phyloP scores from a whole-genome alignment of 2,113 vertebrate species.

The Melanerpes aurifrons region DNA sequence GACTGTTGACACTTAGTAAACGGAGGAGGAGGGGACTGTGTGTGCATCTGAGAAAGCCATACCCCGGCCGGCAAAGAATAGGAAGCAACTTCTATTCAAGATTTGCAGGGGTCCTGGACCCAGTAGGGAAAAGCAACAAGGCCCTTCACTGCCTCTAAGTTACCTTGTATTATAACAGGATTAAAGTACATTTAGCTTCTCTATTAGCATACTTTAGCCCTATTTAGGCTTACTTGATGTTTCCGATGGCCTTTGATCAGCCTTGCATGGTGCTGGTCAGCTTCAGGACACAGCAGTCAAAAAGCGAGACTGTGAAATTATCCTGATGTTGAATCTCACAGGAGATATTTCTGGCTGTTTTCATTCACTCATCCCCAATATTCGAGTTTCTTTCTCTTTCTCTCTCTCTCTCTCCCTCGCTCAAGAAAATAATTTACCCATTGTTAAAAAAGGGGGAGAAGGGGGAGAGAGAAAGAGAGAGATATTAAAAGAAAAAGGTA shows the following conservation, averaged over 20 bases:
- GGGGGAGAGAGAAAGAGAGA: conserved; percentile 41
- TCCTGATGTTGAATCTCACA: conserved; percentile 79
- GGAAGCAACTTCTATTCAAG: conserved; percentile 83
- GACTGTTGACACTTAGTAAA: conserved; percentile 86
- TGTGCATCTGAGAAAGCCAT: conserved; percentile 77
- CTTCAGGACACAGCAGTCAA: conserved; percentile 77
- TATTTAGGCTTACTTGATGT: conserved; percentile 85
- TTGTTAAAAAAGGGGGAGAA: conserved; percentile 34
- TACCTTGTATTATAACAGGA: conserved; percentile 89
- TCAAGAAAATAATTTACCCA: conserved; percentile 76
- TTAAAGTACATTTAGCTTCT: conserved; percentile 88
- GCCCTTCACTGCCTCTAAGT: conserved; percentile 79
- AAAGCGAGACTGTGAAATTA: conserved; percentile 85
- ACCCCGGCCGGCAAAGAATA: conserved; percentile 73
- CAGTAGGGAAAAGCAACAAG: conserved; percentile 76
- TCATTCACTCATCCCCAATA: conserved; percentile 74
- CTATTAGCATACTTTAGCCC: conserved; percentile 88
- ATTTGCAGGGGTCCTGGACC: conserved; percentile 79
- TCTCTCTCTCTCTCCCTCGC: not conserved
- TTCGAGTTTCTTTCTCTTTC: conserved; percentile 47
- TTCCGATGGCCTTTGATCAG: conserved; percentile 89
- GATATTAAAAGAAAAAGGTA: conserved; percentile 72
- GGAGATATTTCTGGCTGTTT: conserved; percentile 76
- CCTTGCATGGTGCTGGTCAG: conserved; percentile 84
- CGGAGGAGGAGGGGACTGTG: conserved; percentile 79